A percentile compares a stretch with the other conserved stretches of the same genome.
Evolutionary conservation across 2,797 vertebrate genomes (phyloP).

Genomic region (Macropodus opercularis): DNA sequence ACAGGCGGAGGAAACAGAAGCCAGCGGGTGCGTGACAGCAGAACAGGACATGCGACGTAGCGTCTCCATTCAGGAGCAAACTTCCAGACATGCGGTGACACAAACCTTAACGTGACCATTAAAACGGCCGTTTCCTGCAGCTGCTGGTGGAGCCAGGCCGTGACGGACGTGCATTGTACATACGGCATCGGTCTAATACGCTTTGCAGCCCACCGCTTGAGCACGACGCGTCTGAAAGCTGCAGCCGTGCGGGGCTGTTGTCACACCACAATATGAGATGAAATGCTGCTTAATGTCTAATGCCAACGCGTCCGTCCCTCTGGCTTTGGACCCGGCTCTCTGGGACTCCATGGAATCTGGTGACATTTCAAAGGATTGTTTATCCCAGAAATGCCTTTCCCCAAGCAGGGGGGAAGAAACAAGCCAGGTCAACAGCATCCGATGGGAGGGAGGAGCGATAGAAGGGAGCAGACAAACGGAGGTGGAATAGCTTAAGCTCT

Average conservation of each 20-base stretch:
- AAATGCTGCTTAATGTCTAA: constrained; percentile 64
- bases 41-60: too few relatives aligned
- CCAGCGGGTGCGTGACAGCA: too few relatives aligned
- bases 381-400: constrained; percentile 53
- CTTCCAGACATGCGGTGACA: too few relatives aligned
- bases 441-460: constrained; percentile 44
- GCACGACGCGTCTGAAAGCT: constrained; percentile 55
- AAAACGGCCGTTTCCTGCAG: constrained; percentile 2
- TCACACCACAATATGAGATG: constrained; percentile 45
- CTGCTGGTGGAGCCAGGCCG: constrained; percentile 22
- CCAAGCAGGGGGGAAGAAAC: constrained; percentile 20
- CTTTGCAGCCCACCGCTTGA: constrained; percentile 37
- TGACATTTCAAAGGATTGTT: constrained; percentile 73
- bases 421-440: constrained; percentile 50
- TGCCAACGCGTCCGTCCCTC: constrained; percentile 52
- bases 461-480: constrained; percentile 26
- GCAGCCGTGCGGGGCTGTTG: constrained; percentile 27
- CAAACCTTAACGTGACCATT: background rate
- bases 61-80: too few relatives aligned
- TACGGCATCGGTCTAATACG: constrained; percentile 40
- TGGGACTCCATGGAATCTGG: constrained; percentile 56
- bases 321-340: constrained; percentile 33
- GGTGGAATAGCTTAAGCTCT: constrained; percentile 38
- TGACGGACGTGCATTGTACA: too few relatives aligned
- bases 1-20: too few relatives aligned